Conservation (phyloP, 2,888 invertebrate species). For the Rhagonycha lutea region DNA sequence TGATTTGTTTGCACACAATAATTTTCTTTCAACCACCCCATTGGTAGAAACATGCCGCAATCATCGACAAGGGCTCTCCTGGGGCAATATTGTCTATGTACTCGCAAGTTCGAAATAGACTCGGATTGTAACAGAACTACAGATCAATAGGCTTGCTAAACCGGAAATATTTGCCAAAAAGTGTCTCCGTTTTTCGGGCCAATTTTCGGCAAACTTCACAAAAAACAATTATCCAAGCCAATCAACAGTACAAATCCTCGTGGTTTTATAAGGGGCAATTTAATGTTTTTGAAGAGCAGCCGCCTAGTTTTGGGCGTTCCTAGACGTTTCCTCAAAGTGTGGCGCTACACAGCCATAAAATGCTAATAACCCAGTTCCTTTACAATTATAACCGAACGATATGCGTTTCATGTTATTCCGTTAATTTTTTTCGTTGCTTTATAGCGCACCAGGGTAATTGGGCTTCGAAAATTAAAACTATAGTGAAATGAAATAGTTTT, state of each 20-base stretch:
- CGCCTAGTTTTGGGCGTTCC: conserved; percentile 36
- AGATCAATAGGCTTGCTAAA: conserved; percentile 36
- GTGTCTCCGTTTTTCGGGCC: not conserved
- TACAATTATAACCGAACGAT: not conserved
- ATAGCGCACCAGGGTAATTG: not conserved
- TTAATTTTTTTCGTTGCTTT: not conserved
- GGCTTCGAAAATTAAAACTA: too few relatives aligned
- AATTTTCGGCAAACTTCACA: not conserved
- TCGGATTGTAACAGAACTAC: conserved; percentile 38
- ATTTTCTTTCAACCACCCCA: conserved; percentile 41
- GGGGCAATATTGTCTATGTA: conserved; percentile 47
- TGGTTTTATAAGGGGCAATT: conserved; percentile 40
- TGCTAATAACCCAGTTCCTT: conserved; percentile 39
- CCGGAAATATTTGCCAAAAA: not conserved
- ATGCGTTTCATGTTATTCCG: conserved; percentile 36
- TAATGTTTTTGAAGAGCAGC: conserved; percentile 31
- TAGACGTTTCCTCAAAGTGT: conserved; percentile 40
- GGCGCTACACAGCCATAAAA: conserved; percentile 41
- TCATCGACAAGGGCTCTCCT: conserved; percentile 47
- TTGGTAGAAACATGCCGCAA: conserved; percentile 42
- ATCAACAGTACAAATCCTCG: conserved; percentile 39
- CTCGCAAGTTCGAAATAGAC: conserved; percentile 42
- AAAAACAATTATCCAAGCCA: conserved; percentile 34
- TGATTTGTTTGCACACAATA: conserved; percentile 39
- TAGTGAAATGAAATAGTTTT: too few relatives aligned